phyloP scores from a whole-genome alignment of 2,797 vertebrate genomes.

The Sebastes cheni region DNA sequence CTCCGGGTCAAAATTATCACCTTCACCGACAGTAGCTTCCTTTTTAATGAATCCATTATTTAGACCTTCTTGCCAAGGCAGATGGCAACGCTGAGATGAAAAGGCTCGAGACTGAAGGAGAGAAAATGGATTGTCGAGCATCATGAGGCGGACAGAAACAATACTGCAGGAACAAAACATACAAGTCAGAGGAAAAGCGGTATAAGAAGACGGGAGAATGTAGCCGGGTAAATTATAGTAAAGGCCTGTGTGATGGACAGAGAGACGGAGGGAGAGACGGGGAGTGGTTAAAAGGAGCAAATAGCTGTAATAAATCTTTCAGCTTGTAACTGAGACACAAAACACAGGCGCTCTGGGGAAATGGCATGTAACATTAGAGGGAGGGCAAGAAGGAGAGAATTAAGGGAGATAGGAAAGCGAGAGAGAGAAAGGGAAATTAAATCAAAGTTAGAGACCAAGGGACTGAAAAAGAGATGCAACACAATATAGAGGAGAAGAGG shows the following conservation, averaged over 20 bases:
- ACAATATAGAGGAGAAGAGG: not conserved
- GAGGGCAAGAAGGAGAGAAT: not conserved
- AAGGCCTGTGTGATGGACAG: constrained; percentile 15
- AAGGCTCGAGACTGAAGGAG: not conserved
- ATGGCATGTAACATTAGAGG: constrained; percentile 1
- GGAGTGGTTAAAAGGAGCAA: constrained; percentile 35
- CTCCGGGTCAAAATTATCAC: not conserved
- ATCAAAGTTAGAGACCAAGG: not conserved
- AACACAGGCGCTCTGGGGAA: constrained; percentile 24
- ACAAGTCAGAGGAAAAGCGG: not conserved
- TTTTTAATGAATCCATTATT: constrained; percentile 27
- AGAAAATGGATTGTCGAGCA: not conserved
- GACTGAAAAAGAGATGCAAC: not conserved
- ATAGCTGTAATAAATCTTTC: constrained; percentile 55
- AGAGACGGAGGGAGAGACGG: not conserved
- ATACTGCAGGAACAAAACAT: not conserved
- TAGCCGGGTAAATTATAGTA: not conserved
- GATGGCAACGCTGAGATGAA: constrained; percentile 23
- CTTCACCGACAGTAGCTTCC: not conserved
- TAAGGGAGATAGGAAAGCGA: not conserved
- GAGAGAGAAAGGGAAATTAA: not conserved
- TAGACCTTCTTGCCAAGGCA: not conserved
- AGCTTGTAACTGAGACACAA: constrained; percentile 31
- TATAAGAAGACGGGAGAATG: not conserved
- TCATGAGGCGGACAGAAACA: not conserved